Evolutionary conservation across 2,888 invertebrate species (phyloP).

Genomic region (Anoncus sp.): DNA sequence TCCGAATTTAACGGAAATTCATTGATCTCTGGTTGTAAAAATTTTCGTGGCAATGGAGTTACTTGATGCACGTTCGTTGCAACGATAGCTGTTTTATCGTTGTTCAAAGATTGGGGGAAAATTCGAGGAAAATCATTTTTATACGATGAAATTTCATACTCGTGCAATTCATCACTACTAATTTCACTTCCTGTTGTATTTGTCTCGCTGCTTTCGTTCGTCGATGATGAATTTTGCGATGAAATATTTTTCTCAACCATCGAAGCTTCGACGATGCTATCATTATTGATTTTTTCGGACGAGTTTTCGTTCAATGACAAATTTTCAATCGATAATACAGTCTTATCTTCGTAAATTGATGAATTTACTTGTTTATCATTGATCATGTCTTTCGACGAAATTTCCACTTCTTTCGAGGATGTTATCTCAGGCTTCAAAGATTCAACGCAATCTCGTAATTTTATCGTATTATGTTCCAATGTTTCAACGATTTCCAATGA

Average conservation of each 20-base stretch:
- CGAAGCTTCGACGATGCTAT: slow-evolving; percentile 12
- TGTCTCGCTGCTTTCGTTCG: slow-evolving; percentile 73
- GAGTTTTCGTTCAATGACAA: slow-evolving; percentile 7
- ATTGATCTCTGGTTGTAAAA: too few species aligned
- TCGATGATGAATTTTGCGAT: slow-evolving; percentile 55
- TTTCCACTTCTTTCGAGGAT: too few species aligned
- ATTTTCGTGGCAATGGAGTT: not conserved
- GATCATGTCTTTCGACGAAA: not conserved
- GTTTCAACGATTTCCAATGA: slow-evolving; percentile 74
- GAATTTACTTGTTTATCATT: slow-evolving; percentile 33
- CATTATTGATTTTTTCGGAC: slow-evolving; percentile 40
- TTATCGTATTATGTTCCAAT: slow-evolving; percentile 28
- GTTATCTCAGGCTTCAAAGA: too few species aligned
- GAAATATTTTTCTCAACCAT: slow-evolving; percentile 8
- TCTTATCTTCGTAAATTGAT: slow-evolving; percentile 58
- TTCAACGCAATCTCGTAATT: not conserved
- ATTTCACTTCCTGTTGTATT: slow-evolving; percentile 76
- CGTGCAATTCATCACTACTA: slow-evolving; percentile 79
- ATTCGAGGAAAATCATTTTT: slow-evolving; percentile 22
- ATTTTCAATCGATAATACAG: slow-evolving; percentile 59
- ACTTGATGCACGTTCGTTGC: not conserved
- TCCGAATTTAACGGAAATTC: too few species aligned
- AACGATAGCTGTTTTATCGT: too few species aligned
- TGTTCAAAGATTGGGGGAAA: too few species aligned
- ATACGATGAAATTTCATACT: slow-evolving; percentile 74